These are phyloP conservation scores for Microdon myrmicae DNA, from an alignment of 2,888 invertebrate species.

Conservation along the genomic window DNA sequence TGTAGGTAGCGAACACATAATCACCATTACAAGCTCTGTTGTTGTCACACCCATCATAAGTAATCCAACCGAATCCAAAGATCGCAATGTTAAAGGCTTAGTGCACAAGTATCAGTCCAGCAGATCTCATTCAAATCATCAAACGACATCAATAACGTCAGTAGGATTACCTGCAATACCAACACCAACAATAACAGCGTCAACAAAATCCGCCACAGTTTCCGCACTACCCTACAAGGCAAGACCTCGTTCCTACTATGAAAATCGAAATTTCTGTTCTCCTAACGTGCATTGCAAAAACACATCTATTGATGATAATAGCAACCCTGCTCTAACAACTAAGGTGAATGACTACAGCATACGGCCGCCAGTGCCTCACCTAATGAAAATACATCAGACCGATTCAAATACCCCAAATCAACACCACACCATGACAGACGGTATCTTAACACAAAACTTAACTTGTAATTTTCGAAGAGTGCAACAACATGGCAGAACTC, in stretches of 20 bases:
- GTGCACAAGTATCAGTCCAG: constrained; percentile 78
- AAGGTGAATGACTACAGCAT: constrained; percentile 62
- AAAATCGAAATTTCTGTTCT: constrained; percentile 57
- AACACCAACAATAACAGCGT: constrained; percentile 53
- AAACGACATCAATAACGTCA: constrained; percentile 66
- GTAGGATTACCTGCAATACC: constrained; percentile 63
- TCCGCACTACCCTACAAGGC: constrained; percentile 55
- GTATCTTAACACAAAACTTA: constrained; percentile 54
- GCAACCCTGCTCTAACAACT: constrained; percentile 41
- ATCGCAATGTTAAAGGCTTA: constrained; percentile 77
- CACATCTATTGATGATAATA: constrained; percentile 17
- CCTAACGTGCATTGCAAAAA: constrained; percentile 32
- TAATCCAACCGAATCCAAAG: constrained; percentile 68
- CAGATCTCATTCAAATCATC: constrained; percentile 62
- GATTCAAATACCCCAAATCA: constrained; percentile 37
- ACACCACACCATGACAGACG: constrained; percentile 55
- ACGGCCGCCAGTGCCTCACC: constrained; percentile 67
- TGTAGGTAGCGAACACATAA: constrained; percentile 23
- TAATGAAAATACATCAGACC: constrained; percentile 47
- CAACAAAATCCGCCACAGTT: constrained; percentile 33
- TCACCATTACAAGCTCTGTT: constrained; percentile 29
- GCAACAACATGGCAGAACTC: constrained; percentile 92
- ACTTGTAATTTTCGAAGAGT: constrained; percentile 72
- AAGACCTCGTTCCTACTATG: constrained; percentile 65
- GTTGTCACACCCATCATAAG: constrained; percentile 19